A percentile compares a stretch with the other conserved stretches of the same genome.
These are phyloP conservation scores for Trematocara unimaculatum DNA, from an alignment of 2,113 vertebrate species.

Conservation along the genomic window DNA sequence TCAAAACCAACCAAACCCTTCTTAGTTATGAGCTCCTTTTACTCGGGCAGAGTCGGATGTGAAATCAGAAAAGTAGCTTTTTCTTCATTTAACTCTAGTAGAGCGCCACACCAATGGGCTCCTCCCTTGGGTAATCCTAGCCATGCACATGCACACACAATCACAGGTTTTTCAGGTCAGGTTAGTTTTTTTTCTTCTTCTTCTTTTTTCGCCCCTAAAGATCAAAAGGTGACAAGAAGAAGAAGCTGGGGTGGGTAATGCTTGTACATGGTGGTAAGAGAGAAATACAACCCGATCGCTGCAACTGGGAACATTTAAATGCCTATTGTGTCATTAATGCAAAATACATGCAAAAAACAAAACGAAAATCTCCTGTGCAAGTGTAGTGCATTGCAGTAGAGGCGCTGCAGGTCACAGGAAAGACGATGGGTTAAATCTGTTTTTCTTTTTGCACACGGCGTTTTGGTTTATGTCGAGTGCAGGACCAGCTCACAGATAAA, in stretches of 20 bases:
- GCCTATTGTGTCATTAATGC: background rate
- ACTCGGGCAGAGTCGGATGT: background rate
- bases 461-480: background rate
- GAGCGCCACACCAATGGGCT: background rate
- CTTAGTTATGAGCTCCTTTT: background rate
- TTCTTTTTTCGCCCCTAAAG: constrained; percentile 3
- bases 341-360: constrained; percentile 2
- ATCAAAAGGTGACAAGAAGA: constrained; percentile 37
- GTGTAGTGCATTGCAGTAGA: background rate
- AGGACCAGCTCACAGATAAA: background rate
- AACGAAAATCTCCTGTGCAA: background rate
- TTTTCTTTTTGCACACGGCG: background rate
- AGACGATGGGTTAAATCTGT: background rate
- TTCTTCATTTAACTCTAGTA: background rate
- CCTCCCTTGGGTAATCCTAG: constrained; percentile 43
- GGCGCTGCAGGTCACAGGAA: background rate
- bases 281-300: background rate
- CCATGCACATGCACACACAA: background rate
- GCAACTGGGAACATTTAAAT: background rate
- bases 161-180: constrained; percentile 61
- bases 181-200: background rate
- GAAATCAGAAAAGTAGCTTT: background rate
- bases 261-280: background rate
- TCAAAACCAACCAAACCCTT: background rate
- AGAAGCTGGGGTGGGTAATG: background rate